Evolutionary conservation across 2,797 vertebrate genomes (phyloP).

Genomic region (Takifugu ocellatus): DNA sequence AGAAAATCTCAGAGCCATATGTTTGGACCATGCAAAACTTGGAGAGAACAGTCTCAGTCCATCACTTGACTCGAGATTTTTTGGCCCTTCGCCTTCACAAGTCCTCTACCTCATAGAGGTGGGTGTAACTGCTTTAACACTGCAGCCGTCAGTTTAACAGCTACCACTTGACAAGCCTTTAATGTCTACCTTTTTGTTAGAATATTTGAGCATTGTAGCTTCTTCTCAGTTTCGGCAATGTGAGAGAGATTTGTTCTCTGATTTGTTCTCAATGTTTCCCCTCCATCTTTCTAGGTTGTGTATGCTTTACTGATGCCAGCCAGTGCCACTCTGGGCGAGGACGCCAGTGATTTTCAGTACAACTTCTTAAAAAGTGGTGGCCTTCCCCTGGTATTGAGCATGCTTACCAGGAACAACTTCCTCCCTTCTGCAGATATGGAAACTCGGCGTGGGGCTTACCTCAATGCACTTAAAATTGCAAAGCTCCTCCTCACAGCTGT

Average conservation of each 20-base stretch:
- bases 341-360: conserved; percentile 97
- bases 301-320: conserved; percentile 99
- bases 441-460: conserved; percentile 95
- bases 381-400: conserved; percentile 93
- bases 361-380: conserved; percentile 98
- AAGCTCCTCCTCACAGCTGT: conserved; percentile 95
- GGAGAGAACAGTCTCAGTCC: conserved; percentile 98
- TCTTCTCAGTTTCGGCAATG: neutral
- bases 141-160: neutral
- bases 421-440: conserved; percentile 98
- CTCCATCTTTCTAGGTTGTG: conserved; percentile 82
- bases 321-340: conserved; percentile 94
- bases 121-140: conserved; percentile 40
- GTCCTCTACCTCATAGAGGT: conserved; percentile 99
- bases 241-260: neutral
- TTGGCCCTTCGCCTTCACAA: conserved; percentile 97
- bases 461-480: conserved; percentile 97
- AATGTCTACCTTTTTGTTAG: no score
- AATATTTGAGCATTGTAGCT: neutral
- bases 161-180: neutral
- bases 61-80: conserved; percentile 95
- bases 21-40: conserved; percentile 97
- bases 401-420: conserved; percentile 99
- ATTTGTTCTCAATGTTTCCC: neutral
- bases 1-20: conserved; percentile 94